Conservation (phyloP, 1,140 invertebrate genomes). For the Chironomus striatipennis region DNA sequence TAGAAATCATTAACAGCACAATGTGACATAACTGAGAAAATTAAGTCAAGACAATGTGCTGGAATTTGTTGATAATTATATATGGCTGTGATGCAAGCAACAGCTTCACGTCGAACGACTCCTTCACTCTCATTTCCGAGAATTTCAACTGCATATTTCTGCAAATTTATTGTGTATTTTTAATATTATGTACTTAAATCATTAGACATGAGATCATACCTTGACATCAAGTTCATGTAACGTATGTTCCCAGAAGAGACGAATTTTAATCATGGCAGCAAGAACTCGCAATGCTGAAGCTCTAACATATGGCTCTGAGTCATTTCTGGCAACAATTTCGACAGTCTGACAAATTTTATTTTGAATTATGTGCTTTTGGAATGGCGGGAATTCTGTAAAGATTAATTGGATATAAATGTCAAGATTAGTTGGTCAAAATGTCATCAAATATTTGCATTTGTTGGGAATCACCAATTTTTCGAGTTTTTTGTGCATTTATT, state of each 20-base stretch:
- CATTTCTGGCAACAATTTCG: conserved; percentile 52
- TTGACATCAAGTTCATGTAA: conserved; percentile 50
- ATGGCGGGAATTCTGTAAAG: conserved; percentile 62
- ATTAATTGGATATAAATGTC: conserved; percentile 22
- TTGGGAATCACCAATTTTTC: no score
- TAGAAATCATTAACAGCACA: conserved; percentile 61
- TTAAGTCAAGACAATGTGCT: conserved; percentile 38
- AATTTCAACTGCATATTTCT: conserved; percentile 54
- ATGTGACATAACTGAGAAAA: conserved; percentile 51
- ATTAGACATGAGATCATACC: no score
- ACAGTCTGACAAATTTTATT: conserved; percentile 55
- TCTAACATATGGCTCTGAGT: conserved; percentile 61
- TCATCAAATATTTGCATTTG: no score
- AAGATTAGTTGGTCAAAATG: no score
- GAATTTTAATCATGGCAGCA: conserved; percentile 52
- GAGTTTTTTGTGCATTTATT: no score
- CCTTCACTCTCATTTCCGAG: conserved; percentile 62
- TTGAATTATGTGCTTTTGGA: conserved; percentile 59
- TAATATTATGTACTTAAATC: no score
- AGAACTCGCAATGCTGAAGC: conserved; percentile 62
- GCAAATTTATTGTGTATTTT: no score
- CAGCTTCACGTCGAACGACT: conserved; percentile 61
- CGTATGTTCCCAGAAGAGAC: conserved; percentile 53
- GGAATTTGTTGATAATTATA: conserved; percentile 55
- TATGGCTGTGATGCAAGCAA: conserved; percentile 53